Evolutionary conservation across 2,888 invertebrate species (phyloP).

Genomic region (Dolichopus griseipennis): DNA sequence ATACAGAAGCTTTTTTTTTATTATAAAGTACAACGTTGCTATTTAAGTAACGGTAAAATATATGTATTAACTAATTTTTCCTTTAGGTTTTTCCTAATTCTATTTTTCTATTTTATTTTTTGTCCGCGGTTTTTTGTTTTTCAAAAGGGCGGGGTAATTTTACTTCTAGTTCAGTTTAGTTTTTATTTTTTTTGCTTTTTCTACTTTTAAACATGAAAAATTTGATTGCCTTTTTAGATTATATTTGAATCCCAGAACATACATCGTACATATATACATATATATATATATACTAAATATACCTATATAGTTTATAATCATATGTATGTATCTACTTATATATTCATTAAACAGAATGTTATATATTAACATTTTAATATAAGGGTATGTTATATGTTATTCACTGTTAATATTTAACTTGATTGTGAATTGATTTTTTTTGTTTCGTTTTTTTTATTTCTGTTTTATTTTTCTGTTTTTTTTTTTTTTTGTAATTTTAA

Average conservation of each 20-base stretch:
- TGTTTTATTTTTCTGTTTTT: background rate
- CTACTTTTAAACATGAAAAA: background rate
- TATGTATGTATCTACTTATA: background rate
- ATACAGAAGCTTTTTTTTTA: too few species aligned
- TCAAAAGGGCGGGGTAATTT: background rate
- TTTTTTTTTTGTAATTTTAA: background rate
- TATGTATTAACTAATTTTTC: too few species aligned
- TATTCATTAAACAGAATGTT: background rate
- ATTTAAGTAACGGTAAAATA: too few species aligned
- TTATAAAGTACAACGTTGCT: too few species aligned
- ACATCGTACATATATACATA: background rate
- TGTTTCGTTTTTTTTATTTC: too few species aligned
- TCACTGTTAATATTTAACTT: background rate
- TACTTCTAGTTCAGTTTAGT: too few species aligned
- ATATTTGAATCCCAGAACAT: background rate
- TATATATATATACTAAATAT: background rate
- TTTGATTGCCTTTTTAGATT: background rate
- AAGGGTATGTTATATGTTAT: background rate
- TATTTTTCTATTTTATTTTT: background rate
- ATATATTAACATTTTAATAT: background rate
- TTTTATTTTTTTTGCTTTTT: too few species aligned
- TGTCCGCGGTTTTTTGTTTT: background rate
- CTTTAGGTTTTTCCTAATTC: background rate
- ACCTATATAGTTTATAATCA: too few species aligned
- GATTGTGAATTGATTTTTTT: too few species aligned